Percentiles rank a stretch among this genome's conserved stretches.
Conservation (phyloP, 2,113 vertebrate genomes). For the Bombycilla garrulus region DNA sequence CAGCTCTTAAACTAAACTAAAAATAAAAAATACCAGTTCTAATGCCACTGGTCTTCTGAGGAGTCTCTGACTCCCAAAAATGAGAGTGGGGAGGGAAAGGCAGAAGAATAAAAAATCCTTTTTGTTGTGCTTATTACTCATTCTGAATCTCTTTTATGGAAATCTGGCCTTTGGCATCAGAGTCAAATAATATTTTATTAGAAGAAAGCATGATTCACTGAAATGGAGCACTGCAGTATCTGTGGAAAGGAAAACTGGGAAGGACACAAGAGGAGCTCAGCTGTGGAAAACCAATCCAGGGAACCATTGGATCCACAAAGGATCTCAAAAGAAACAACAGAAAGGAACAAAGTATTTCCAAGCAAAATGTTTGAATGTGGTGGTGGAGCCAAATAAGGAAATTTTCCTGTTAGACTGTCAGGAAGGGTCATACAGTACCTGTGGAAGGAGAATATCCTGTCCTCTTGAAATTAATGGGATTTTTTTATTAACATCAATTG, state of each 20-base stretch:
- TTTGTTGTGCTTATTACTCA: neutral
- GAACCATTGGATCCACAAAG: neutral
- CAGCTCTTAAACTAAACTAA: neutral
- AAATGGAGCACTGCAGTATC: neutral
- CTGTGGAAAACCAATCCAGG: constrained; percentile 3
- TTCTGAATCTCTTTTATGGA: constrained; percentile 31
- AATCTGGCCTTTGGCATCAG: neutral
- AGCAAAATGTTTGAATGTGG: neutral
- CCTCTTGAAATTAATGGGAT: neutral
- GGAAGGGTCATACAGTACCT: neutral
- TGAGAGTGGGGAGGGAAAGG: no score
- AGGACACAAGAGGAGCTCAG: neutral
- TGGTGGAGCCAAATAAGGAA: neutral
- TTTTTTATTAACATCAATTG: neutral
- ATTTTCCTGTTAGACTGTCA: neutral
- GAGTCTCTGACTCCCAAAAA: neutral
- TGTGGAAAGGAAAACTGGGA: constrained; percentile 19
- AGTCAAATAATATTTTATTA: constrained; percentile 45
- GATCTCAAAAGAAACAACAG: neutral
- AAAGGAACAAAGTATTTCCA: constrained; percentile 10
- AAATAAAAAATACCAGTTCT: neutral
- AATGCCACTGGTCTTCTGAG: neutral
- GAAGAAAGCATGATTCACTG: constrained; percentile 38
- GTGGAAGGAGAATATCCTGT: neutral
- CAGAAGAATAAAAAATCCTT: neutral